Evolutionary conservation across 2,888 invertebrate species (phyloP).

Genomic region (Drosophila quasianomalipes): DNA sequence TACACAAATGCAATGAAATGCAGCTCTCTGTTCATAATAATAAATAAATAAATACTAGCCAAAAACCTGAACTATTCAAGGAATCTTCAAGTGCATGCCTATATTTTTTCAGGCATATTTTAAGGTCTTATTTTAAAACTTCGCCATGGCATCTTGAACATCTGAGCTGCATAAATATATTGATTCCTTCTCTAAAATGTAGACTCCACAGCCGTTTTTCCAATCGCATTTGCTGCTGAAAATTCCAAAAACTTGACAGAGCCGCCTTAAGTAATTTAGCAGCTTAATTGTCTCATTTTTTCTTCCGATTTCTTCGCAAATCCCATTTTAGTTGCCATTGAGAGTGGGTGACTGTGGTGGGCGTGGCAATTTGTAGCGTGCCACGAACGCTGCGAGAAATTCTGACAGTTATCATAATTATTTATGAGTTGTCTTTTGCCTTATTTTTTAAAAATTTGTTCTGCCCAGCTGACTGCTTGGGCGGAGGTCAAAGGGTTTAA

Average conservation of each 20-base stretch:
- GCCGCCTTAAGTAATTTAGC: slow-evolving; percentile 38
- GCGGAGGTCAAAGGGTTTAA: slow-evolving; percentile 71
- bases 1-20: too few species aligned
- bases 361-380: slow-evolving; percentile 47
- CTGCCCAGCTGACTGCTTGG: slow-evolving; percentile 15
- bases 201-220: too few species aligned
- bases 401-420: slow-evolving; percentile 79
- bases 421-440: slow-evolving; percentile 70
- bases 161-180: background rate
- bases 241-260: background rate
- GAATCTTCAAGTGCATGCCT: background rate
- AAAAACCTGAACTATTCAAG: background rate
- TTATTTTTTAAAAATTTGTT: slow-evolving; percentile 36
- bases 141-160: background rate
- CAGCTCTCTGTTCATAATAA: too few species aligned
- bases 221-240: background rate
- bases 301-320: background rate
- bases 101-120: background rate
- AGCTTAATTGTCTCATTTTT: slow-evolving; percentile 46
- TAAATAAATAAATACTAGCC: background rate
- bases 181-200: background rate
- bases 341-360: slow-evolving; percentile 26
- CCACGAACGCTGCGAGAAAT: slow-evolving; percentile 37
- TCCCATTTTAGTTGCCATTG: slow-evolving; percentile 55
- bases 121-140: background rate